A percentile compares a stretch with the other conserved stretches of the same genome.
phyloP scores from a whole-genome alignment of 2,113 vertebrate species.

The Ariopsis seemanni region DNA sequence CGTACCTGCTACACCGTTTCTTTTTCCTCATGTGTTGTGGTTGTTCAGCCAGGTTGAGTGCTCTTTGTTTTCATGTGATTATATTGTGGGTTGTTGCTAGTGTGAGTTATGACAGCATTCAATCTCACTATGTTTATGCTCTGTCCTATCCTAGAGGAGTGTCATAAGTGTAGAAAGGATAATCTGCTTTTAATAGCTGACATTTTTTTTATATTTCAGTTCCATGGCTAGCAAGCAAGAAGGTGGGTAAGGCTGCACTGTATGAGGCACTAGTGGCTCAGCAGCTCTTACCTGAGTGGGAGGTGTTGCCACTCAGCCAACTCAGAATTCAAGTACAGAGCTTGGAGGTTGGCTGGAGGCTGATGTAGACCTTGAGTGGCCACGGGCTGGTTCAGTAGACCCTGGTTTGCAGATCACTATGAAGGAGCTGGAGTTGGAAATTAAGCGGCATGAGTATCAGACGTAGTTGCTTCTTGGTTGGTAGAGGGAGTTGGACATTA shows the following conservation, averaged over 20 bases:
- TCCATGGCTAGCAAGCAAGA: neutral
- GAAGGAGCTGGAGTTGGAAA: neutral
- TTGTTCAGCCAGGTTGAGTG: no score
- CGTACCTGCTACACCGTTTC: no score
- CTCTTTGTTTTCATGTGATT: no score
- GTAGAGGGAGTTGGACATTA: neutral
- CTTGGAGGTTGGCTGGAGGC: neutral
- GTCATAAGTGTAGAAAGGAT: no score
- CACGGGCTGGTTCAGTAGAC: neutral
- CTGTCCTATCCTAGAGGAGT: neutral
- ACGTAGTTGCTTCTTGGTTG: neutral
- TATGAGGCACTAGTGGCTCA: neutral
- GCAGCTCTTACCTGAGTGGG: neutral
- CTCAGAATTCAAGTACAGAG: neutral
- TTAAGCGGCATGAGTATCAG: neutral
- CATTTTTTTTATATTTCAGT: no score
- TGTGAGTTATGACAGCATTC: no score
- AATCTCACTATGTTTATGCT: neutral
- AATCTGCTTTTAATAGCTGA: no score
- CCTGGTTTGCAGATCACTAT: neutral
- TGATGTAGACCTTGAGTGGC: neutral
- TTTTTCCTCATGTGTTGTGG: no score
- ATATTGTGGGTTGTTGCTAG: no score
- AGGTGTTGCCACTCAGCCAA: neutral
- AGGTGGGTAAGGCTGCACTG: neutral